Percentiles rank a stretch among this genome's conserved stretches.
These are phyloP conservation scores for Danio albolineatus DNA, from an alignment of 2,797 vertebrate species.

Conservation along the genomic window DNA sequence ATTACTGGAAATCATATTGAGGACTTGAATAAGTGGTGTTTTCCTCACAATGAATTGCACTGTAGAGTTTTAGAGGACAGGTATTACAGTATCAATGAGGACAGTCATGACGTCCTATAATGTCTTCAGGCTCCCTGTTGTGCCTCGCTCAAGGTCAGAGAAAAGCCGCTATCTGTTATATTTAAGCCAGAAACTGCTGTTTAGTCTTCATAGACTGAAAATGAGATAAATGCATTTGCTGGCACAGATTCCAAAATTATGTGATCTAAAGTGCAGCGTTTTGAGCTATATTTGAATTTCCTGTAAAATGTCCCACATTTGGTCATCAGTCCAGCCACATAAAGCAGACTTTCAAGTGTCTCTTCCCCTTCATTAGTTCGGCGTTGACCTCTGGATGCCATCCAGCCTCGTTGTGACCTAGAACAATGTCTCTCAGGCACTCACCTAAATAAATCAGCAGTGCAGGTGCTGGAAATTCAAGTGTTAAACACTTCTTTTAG, in stretches of 20 bases:
- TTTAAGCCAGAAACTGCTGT: constrained; percentile 44
- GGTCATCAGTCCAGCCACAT: not conserved
- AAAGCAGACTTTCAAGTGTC: not conserved
- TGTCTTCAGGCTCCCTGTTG: not conserved
- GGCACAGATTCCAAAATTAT: constrained; percentile 3
- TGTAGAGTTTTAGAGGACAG: not conserved
- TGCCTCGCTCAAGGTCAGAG: constrained; percentile 49
- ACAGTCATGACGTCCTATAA: constrained; percentile 3
- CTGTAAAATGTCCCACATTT: constrained; percentile 18
- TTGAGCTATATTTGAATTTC: constrained; percentile 14
- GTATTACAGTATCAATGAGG: constrained; percentile 28
- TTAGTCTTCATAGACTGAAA: constrained; percentile 49
- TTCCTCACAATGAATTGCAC: not conserved
- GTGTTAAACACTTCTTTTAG: not conserved
- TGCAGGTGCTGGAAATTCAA: not conserved
- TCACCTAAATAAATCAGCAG: not conserved
- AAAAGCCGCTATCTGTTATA: constrained; percentile 31
- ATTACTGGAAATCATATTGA: not conserved
- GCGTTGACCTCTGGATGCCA: not conserved
- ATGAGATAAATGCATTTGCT: constrained; percentile 18
- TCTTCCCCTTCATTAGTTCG: not conserved
- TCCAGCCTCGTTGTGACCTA: constrained; percentile 33
- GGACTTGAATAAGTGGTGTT: not conserved
- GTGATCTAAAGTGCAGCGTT: not conserved
- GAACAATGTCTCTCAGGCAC: constrained; percentile 12